Evolutionary conservation across 2,888 invertebrate species (phyloP), one percentile per base, ranked within the genome.

Genomic region (Andrena praecox): DNA sequence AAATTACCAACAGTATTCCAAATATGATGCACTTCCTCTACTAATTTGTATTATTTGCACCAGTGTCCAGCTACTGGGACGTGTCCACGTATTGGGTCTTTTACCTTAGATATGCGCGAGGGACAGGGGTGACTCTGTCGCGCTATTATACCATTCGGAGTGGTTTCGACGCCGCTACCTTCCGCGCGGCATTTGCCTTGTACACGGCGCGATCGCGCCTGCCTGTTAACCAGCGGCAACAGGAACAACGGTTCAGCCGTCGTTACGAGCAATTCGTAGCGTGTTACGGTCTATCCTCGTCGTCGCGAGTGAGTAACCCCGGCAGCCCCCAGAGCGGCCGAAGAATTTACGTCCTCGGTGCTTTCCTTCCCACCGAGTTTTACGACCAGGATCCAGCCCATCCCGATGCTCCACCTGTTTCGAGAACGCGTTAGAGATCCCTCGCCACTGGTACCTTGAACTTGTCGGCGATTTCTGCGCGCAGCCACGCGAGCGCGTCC

Each of bases 301-400:
- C 67, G 66, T 73, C 54, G 68, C 80, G 60, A 73, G 63, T 29
- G 71, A 80, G 67, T 63, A 77, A 77, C 68, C 62, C n/a, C 31
- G 24, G n/a, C 35, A 12, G 48, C 33, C 10, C 33, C 29, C 42
- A 1, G 77, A 71, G 20, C 48, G 54, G 64, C 60, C 50, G 60
- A 35, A 66, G 60, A 60, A 70, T 62, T 52, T 52, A 6, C 24
- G 35, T 10, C 12, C 16, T 33, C 31, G 12, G 33, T 8, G 59
- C 35, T 29, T 50, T 31, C 16, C 62, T 52, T 33, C 68, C 33
- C 16, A 24, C 24, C 56, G 56, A 31, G 16, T 42, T 69, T 69
- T 69, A 69, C 56, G 56, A 56, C 27, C 20, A 56, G 24, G 24
- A 69, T 67, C 20, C 20, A 52, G 10, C 27, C n/a, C 16, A 29